These are phyloP conservation scores for Artibeus jamaicensis DNA, from an alignment of 2,797 vertebrate species.

Conservation along the genomic window DNA sequence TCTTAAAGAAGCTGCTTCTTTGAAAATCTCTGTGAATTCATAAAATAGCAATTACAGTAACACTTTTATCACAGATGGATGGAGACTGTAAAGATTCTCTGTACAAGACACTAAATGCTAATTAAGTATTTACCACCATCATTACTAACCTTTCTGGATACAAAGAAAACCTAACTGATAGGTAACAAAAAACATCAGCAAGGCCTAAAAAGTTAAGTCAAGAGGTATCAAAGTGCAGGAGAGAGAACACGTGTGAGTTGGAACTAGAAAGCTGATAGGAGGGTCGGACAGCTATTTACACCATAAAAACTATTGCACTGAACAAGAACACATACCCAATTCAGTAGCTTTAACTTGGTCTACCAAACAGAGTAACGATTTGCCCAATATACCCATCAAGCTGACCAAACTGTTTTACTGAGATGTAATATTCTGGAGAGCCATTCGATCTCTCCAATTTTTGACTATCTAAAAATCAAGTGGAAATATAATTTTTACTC, in stretches of 20 bases:
- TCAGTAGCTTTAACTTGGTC: background rate
- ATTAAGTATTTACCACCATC: background rate
- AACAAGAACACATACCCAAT: background rate
- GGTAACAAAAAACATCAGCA: background rate
- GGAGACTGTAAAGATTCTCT: background rate
- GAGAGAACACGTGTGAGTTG: background rate
- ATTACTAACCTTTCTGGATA: background rate
- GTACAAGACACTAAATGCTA: background rate
- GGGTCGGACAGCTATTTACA: background rate
- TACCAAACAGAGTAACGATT: background rate
- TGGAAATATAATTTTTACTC: background rate
- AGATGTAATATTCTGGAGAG: background rate
- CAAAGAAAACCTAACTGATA: background rate
- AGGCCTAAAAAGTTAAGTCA: background rate
- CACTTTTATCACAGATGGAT: background rate
- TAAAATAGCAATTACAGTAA: background rate
- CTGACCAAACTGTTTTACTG: background rate
- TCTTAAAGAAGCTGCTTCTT: background rate
- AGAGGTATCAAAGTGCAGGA: background rate
- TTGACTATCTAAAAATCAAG: background rate
- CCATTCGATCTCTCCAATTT: background rate
- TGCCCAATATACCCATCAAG: background rate
- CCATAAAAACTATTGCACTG: background rate
- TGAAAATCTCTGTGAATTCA: background rate
- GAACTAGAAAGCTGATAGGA: background rate